Conservation (phyloP, 2,113 vertebrate species). For the Gadus macrocephalus region DNA sequence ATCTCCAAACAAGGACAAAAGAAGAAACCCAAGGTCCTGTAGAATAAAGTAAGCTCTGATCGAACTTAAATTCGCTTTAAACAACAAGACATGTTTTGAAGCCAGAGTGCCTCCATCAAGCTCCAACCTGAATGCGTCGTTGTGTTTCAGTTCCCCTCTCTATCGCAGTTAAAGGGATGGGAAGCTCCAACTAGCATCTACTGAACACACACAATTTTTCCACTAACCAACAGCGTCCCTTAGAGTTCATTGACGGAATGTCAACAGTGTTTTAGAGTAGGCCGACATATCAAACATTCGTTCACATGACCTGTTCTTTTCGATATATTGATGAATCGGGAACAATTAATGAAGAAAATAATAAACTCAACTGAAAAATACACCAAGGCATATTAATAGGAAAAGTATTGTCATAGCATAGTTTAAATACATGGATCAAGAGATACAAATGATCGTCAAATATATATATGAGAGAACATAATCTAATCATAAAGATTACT, state of each 20-base stretch:
- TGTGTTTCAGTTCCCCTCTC: not conserved
- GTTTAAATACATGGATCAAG: no score
- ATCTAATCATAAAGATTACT: no score
- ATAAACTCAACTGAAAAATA: no score
- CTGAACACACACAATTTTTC: not conserved
- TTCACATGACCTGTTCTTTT: no score
- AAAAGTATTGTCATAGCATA: no score
- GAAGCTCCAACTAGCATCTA: not conserved
- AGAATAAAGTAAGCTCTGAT: no score
- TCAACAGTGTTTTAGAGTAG: not conserved
- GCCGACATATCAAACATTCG: no score
- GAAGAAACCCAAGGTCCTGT: not conserved
- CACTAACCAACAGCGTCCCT: conserved; percentile 52
- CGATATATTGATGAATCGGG: no score
- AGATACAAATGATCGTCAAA: no score
- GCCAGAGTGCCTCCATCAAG: not conserved
- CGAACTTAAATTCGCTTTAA: not conserved
- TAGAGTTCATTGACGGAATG: conserved; percentile 32
- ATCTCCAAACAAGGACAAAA: not conserved
- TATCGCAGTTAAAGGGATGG: not conserved
- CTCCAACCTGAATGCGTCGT: not conserved
- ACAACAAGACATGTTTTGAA: not conserved
- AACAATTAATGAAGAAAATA: no score
- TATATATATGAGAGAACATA: no score
- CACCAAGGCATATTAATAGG: no score